phyloP scores from a whole-genome alignment of 2,113 vertebrate genomes.

The Thermophis baileyi region DNA sequence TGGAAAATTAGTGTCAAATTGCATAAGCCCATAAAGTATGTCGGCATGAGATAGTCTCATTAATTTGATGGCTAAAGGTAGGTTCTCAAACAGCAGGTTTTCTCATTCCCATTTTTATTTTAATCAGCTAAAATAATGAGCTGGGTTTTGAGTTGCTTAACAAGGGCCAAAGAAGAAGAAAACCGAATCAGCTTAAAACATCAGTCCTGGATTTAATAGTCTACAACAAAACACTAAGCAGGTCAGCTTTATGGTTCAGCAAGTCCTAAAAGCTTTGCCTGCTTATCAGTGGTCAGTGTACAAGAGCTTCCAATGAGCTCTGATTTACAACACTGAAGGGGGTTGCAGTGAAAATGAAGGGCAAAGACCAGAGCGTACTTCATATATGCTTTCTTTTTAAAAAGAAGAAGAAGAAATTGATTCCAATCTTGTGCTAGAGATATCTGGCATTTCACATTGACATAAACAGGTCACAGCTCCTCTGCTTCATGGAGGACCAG shows the following conservation, averaged over 20 bases:
- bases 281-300: constrained; percentile 64
- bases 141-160: constrained; percentile 65
- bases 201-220: constrained; percentile 75
- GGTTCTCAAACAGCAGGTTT: constrained; percentile 59
- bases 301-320: constrained; percentile 69
- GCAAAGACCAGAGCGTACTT: constrained; percentile 37
- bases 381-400: constrained; percentile 22
- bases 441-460: constrained; percentile 65
- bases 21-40: constrained; percentile 47
- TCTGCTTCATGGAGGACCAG: constrained; percentile 40
- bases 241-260: constrained; percentile 78
- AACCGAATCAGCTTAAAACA: constrained; percentile 70
- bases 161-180: constrained; percentile 64
- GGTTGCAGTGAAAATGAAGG: constrained; percentile 61
- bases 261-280: constrained; percentile 76
- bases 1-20: constrained; percentile 66
- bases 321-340: constrained; percentile 70
- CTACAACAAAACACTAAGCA: constrained; percentile 79
- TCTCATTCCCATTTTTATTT: constrained; percentile 58
- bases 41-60: constrained; percentile 63
- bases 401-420: constrained; percentile 56
- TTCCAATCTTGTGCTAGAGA: constrained; percentile 52
- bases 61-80: constrained; percentile 62
- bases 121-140: constrained; percentile 70
- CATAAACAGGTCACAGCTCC: constrained; percentile 68